Evolutionary conservation across 2,888 invertebrate genomes (phyloP).

Genomic region (Himalopsyche kuldschensis): DNA sequence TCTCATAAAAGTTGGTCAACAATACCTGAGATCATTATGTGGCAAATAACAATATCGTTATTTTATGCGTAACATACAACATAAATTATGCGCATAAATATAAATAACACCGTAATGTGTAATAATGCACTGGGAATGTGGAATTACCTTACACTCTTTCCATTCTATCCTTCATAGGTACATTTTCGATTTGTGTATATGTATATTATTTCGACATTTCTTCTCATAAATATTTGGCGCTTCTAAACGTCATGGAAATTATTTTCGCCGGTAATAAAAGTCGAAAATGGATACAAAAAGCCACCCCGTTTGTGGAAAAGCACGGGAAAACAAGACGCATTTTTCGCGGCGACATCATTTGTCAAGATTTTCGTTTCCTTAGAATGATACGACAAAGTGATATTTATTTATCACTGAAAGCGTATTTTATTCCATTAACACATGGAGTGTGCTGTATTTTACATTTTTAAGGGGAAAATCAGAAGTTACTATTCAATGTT

Average conservation of each 20-base stretch:
- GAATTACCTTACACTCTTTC: too few relatives aligned
- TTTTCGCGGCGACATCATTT: slow-evolving; percentile 21
- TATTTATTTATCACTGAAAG: slow-evolving; percentile 21
- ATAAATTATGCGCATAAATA: too few relatives aligned
- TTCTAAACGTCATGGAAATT: neutral
- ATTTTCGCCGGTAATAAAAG: slow-evolving; percentile 12
- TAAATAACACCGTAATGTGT: too few relatives aligned
- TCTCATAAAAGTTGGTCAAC: too few relatives aligned
- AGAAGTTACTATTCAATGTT: neutral
- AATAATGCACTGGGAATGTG: too few relatives aligned
- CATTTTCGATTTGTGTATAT: too few relatives aligned
- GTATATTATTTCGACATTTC: neutral
- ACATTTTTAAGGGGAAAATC: neutral
- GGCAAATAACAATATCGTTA: too few relatives aligned
- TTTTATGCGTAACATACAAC: too few relatives aligned
- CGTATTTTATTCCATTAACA: slow-evolving; percentile 18
- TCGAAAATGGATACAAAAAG: slow-evolving; percentile 26
- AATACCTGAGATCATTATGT: too few relatives aligned
- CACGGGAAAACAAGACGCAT: neutral
- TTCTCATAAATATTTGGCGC: neutral
- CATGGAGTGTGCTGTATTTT: neutral
- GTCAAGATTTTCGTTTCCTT: slow-evolving; percentile 23
- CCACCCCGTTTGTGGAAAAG: slow-evolving; percentile 11
- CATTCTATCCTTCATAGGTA: too few relatives aligned
- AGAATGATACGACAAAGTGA: slow-evolving; percentile 16